A percentile compares a stretch with the other conserved stretches of the same genome.
Evolutionary conservation across 2,888 invertebrate genomes (phyloP).

Genomic region (Chloromyia formosa): DNA sequence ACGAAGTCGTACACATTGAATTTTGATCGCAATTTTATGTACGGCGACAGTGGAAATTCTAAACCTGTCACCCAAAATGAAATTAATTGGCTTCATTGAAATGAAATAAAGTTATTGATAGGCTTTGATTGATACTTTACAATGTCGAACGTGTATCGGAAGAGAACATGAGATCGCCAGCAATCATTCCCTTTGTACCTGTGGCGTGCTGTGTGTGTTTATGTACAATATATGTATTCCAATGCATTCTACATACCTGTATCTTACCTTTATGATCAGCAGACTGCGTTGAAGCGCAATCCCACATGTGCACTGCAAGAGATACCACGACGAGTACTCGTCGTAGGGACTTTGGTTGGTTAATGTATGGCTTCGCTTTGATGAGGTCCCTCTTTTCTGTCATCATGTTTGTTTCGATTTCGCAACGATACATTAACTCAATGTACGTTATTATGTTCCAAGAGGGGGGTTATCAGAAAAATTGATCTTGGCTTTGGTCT

Average conservation of each 20-base stretch:
- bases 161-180: conserved; percentile 5
- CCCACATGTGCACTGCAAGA: conserved; percentile 1
- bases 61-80: conserved; percentile 44
- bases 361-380: background rate
- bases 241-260: background rate
- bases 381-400: background rate
- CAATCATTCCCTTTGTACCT: too few relatives aligned
- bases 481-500: conserved; percentile 30
- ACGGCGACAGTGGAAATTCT: conserved; percentile 12
- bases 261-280: background rate
- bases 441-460: conserved; percentile 22
- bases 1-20: conserved; percentile 1
- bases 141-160: conserved; percentile 24
- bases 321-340: background rate
- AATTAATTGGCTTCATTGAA: conserved; percentile 48
- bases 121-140: conserved; percentile 48
- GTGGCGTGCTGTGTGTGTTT: too few relatives aligned
- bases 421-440: conserved; percentile 22
- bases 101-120: conserved; percentile 47
- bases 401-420: conserved; percentile 13
- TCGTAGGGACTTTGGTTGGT: conserved; percentile 8
- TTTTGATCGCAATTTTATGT: conserved; percentile 8
- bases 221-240: too few relatives aligned
- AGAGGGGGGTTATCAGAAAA: conserved; percentile 28
- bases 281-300: background rate